phyloP scores from a whole-genome alignment of 2,888 invertebrate species.

The Lasius platythorax region DNA sequence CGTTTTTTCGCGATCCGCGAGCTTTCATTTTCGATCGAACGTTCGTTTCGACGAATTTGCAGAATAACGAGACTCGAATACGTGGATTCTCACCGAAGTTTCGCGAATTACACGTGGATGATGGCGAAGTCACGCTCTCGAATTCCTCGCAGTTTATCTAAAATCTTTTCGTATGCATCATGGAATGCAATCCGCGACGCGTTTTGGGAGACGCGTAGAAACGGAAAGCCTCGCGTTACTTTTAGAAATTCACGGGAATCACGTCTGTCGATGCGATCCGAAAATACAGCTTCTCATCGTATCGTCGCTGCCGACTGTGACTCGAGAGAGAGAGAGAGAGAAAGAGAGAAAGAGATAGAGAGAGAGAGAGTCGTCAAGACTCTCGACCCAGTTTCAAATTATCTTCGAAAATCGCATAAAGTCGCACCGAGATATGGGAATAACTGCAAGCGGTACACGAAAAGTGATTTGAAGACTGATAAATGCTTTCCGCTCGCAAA shows the following conservation, averaged over 20 bases:
- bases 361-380: conserved; percentile 24
- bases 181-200: background rate
- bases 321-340: conserved; percentile 13
- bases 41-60: background rate
- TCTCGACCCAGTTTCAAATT: conserved; percentile 70
- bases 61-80: background rate
- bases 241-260: conserved; percentile 74
- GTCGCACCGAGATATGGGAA: conserved; percentile 5
- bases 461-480: conserved; percentile 29
- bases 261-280: conserved; percentile 72
- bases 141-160: background rate
- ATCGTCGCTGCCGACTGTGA: conserved; percentile 51
- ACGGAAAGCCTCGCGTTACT: conserved; percentile 70
- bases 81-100: background rate
- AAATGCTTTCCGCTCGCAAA: conserved; percentile 32
- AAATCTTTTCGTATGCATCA: background rate
- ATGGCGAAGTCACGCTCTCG: background rate
- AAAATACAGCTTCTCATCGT: conserved; percentile 66
- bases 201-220: conserved; percentile 50
- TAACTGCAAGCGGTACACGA: background rate
- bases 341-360: background rate
- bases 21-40: background rate
- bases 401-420: conserved; percentile 26
- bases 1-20: conserved; percentile 4
- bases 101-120: background rate